A percentile compares a stretch with the other conserved stretches of the same genome.
Evolutionary conservation across 1,140 invertebrate genomes (phyloP).

Genomic region (Drosophila oshimai): DNA sequence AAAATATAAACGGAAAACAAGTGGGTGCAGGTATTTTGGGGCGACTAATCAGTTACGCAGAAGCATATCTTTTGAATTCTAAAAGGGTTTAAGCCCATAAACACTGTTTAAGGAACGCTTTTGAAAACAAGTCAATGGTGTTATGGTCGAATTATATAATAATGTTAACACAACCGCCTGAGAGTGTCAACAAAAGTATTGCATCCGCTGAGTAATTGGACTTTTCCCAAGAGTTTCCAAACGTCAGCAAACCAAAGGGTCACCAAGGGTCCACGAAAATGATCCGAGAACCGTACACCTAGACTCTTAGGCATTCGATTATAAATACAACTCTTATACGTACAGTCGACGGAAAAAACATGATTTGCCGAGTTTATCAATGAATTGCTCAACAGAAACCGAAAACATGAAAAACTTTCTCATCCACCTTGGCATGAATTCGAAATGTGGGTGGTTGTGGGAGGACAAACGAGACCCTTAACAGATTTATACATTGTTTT

Average conservation of each 20-base stretch:
- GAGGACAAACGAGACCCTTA: constrained; percentile 29
- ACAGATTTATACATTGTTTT: background rate
- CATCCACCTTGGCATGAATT: constrained; percentile 17
- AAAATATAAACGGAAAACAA: constrained; percentile 56
- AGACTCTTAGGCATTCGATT: too few species aligned
- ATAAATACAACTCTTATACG: too few species aligned
- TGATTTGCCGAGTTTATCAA: constrained; percentile 57
- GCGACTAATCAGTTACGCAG: background rate
- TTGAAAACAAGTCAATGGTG: constrained; percentile 41
- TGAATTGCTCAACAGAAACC: constrained; percentile 31
- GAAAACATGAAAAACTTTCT: constrained; percentile 25
- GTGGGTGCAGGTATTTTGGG: constrained; percentile 45
- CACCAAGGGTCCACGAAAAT: constrained; percentile 1
- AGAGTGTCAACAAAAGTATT: constrained; percentile 45
- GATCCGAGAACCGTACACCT: too few species aligned
- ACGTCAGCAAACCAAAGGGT: background rate
- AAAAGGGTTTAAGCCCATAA: background rate
- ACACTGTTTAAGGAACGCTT: background rate
- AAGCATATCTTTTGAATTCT: too few species aligned
- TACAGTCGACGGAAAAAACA: constrained; percentile 25
- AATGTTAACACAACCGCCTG: constrained; percentile 23
- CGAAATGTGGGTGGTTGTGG: background rate
- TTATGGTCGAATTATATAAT: constrained; percentile 63
- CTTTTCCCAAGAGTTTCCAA: background rate
- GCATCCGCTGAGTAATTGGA: background rate